Percentiles rank a stretch among this genome's conserved stretches.
These are phyloP conservation scores for Metellina segmentata DNA, from an alignment of 2,888 invertebrate species.

Conservation along the genomic window DNA sequence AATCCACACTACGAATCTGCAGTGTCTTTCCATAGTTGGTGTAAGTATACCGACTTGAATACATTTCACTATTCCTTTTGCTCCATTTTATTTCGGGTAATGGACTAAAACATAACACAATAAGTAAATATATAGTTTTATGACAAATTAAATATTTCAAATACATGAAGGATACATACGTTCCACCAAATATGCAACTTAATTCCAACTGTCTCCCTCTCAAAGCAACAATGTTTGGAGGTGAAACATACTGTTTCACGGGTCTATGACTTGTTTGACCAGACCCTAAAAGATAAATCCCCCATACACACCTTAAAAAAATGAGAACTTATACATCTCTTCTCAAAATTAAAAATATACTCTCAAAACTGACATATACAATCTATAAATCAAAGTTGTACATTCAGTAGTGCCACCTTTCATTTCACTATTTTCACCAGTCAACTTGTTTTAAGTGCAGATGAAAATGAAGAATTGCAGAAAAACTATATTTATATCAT, in stretches of 20 bases:
- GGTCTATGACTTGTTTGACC: slow-evolving; percentile 88
- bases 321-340: too few species aligned
- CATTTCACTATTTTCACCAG: too few species aligned
- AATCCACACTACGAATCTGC: slow-evolving; percentile 90
- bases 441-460: too few species aligned
- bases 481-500: too few species aligned
- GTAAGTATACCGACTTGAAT: slow-evolving; percentile 81
- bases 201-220: slow-evolving; percentile 91
- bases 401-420: too few species aligned
- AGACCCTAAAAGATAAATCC: slow-evolving; percentile 80
- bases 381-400: too few species aligned
- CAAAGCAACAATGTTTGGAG: slow-evolving; percentile 91
- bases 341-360: too few species aligned
- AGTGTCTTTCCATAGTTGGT: slow-evolving; percentile 97
- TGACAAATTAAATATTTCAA: neutral
- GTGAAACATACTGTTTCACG: slow-evolving; percentile 90
- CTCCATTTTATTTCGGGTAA: slow-evolving; percentile 96
- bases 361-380: too few species aligned
- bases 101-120: slow-evolving; percentile 83
- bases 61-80: slow-evolving; percentile 88
- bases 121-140: neutral
- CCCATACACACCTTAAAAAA: too few species aligned
- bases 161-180: slow-evolving; percentile 84
- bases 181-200: slow-evolving; percentile 97
- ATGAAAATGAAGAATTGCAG: too few species aligned